Evolutionary conservation across 2,113 vertebrate genomes (phyloP).

Genomic region (Chrysemys picta): DNA sequence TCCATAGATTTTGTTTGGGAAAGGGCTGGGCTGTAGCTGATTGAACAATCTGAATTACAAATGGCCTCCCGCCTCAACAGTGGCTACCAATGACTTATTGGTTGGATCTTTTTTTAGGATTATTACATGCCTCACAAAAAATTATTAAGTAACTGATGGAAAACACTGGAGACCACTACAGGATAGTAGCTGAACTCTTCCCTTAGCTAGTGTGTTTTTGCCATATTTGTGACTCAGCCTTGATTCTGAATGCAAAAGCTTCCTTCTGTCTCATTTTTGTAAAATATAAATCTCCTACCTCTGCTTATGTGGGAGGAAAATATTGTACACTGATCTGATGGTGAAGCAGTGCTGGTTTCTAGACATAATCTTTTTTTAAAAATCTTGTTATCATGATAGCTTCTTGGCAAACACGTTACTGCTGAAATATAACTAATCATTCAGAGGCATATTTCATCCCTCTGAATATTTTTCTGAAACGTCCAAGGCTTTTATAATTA

Average conservation of each 20-base stretch:
- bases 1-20: not conserved
- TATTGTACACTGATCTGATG: fast-evolving
- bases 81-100: fast-evolving
- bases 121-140: not conserved
- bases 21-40: fast-evolving
- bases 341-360: not conserved
- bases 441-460: not conserved
- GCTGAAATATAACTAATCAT: not conserved
- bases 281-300: not conserved
- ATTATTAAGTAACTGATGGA: not conserved
- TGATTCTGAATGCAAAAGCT: not conserved
- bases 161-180: not conserved
- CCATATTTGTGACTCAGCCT: not conserved
- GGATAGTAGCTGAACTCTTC: not conserved
- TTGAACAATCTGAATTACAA: not conserved
- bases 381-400: no score
- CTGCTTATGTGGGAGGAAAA: not conserved
- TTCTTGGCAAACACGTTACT: not conserved
- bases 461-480: not conserved
- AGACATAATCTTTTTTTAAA: no score
- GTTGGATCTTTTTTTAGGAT: not conserved
- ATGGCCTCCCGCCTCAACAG: fast-evolving
- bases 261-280: not conserved
- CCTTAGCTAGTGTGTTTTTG: fast-evolving
- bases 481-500: not conserved